These are phyloP conservation scores for Hucho hucho DNA, from an alignment of 2,113 vertebrate genomes.

Conservation along the genomic window DNA sequence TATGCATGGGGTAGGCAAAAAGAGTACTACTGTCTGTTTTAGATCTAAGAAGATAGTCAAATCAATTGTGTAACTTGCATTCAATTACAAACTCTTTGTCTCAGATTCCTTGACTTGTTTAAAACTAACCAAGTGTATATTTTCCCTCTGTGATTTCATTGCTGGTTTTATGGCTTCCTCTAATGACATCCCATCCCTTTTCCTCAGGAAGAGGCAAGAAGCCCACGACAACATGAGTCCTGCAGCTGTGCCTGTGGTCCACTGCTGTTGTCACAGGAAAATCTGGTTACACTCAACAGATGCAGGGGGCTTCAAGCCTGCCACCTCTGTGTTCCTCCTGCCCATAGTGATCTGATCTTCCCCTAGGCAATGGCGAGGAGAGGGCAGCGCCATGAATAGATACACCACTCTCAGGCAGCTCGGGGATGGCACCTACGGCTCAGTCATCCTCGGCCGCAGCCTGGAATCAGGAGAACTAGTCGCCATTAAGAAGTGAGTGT, in stretches of 20 bases:
- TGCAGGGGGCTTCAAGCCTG: conserved; percentile 37
- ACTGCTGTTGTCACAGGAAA: conserved; percentile 86
- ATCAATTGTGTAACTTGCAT: too few species aligned
- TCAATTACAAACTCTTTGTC: too few species aligned
- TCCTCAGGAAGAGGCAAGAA: conserved; percentile 57
- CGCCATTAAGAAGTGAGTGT: conserved; percentile 92
- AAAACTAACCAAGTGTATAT: too few species aligned
- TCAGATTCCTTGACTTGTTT: too few species aligned
- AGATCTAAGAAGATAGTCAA: too few species aligned
- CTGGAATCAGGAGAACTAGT: conserved; percentile 94
- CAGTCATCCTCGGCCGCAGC: conserved; percentile 90
- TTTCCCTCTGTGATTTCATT: too few species aligned
- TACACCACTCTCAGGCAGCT: conserved; percentile 92
- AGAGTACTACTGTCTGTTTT: too few species aligned
- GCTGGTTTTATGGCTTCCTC: too few species aligned
- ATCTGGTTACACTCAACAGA: conserved; percentile 81
- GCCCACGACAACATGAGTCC: conserved; percentile 84
- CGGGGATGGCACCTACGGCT: conserved; percentile 94
- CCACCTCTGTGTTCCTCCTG: conserved; percentile 14
- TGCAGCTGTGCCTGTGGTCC: conserved; percentile 73
- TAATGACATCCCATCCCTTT: background rate
- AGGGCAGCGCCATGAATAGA: conserved; percentile 85
- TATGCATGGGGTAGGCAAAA: too few species aligned
- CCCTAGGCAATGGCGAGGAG: conserved; percentile 65
- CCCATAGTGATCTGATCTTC: conserved; percentile 24